Evolutionary conservation across 2,888 invertebrate species (phyloP).

Genomic region (Antheraea yamamai): DNA sequence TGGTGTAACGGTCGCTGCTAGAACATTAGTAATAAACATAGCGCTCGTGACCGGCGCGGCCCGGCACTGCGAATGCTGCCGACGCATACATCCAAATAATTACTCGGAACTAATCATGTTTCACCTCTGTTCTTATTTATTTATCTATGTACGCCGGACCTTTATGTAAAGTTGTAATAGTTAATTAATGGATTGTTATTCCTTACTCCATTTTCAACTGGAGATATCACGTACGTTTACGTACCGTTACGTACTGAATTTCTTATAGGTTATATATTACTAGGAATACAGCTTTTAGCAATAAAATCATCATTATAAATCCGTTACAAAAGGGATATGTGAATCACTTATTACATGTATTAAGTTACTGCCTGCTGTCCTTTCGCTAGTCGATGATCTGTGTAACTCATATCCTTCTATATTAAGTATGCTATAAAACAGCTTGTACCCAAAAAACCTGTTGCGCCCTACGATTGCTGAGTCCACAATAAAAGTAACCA

Average conservation of each 20-base stretch:
- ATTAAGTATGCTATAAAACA: too few relatives aligned
- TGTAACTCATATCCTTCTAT: too few relatives aligned
- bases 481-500: too few relatives aligned
- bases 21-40: constrained; percentile 28
- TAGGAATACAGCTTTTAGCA: too few relatives aligned
- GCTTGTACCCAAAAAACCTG: too few relatives aligned
- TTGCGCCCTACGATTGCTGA: too few relatives aligned
- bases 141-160: background rate
- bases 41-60: constrained; percentile 19
- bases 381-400: too few relatives aligned
- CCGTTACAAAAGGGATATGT: too few relatives aligned
- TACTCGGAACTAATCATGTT: background rate
- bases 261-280: too few relatives aligned
- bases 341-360: too few relatives aligned
- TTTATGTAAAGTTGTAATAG: background rate
- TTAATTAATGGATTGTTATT: background rate
- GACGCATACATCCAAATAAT: background rate
- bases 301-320: too few relatives aligned
- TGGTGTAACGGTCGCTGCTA: constrained; percentile 17
- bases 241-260: background rate
- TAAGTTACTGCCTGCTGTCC: too few relatives aligned
- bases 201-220: background rate
- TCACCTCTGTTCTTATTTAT: background rate
- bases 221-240: background rate
- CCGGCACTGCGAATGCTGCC: background rate